Conservation (phyloP, 2,888 invertebrate species). For the Ophion ellenae region DNA sequence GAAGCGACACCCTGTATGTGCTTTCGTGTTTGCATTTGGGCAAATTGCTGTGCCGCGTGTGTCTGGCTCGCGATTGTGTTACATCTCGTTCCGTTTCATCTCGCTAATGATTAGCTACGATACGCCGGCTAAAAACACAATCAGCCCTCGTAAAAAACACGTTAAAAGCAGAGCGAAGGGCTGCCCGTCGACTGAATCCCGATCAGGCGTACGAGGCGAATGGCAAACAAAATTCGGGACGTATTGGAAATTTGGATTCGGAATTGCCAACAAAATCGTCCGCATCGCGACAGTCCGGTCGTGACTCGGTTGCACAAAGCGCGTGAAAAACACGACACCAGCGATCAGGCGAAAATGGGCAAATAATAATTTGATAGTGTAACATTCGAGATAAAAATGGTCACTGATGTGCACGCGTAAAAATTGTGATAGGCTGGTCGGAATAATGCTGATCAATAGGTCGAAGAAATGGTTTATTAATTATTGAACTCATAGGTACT, state of each 20-base stretch:
- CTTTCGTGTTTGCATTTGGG: slow-evolving; percentile 3
- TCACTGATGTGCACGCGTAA: background rate
- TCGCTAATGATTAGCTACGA: slow-evolving; percentile 77
- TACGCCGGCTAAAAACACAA: slow-evolving; percentile 77
- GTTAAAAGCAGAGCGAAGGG: slow-evolving; percentile 73
- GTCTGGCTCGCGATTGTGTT: slow-evolving; percentile 57
- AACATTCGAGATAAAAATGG: background rate
- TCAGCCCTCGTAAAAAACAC: slow-evolving; percentile 75
- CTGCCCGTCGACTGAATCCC: slow-evolving; percentile 37
- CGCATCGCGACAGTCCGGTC: slow-evolving; percentile 64
- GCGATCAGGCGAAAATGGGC: slow-evolving; percentile 68
- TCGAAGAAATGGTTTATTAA: background rate
- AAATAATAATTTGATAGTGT: background rate
- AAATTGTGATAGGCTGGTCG: background rate
- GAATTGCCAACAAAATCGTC: slow-evolving; percentile 33
- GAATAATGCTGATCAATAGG: background rate
- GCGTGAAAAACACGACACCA: slow-evolving; percentile 73
- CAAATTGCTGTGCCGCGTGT: slow-evolving; percentile 19
- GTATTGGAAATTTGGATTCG: slow-evolving; percentile 15
- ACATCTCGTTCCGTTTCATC: slow-evolving; percentile 63
- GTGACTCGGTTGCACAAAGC: slow-evolving; percentile 77
- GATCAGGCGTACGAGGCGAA: slow-evolving; percentile 59
- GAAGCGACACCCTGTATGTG: background rate
- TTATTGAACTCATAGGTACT: background rate
- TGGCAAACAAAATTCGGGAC: slow-evolving; percentile 44